Evolutionary conservation across 2,888 invertebrate genomes (phyloP).

Genomic region (Orchesella flavescens): DNA sequence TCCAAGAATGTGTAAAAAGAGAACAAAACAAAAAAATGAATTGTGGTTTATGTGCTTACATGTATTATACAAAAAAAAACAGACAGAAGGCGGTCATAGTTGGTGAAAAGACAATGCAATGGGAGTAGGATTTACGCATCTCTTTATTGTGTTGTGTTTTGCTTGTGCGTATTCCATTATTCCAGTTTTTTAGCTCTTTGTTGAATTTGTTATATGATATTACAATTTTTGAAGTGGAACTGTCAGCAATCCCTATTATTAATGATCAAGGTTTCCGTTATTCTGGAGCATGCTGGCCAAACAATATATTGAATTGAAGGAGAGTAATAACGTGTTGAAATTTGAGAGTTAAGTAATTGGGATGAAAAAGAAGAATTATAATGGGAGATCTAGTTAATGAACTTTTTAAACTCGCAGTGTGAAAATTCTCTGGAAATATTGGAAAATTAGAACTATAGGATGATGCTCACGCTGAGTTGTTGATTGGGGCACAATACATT

Average conservation of each 20-base stretch:
- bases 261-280: constrained; percentile 51
- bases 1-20: constrained; percentile 49
- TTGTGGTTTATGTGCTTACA: constrained; percentile 14
- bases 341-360: constrained; percentile 18
- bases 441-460: no score
- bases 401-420: constrained; percentile 1
- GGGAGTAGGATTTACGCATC: background rate
- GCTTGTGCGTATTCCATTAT: no score
- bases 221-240: constrained; percentile 9
- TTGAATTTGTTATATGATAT: background rate
- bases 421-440: background rate
- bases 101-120: background rate
- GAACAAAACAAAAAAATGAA: constrained; percentile 26
- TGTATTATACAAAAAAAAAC: background rate
- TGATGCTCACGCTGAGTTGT: no score
- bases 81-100: background rate
- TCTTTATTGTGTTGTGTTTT: background rate
- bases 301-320: constrained; percentile 17
- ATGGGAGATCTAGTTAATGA: constrained; percentile 27
- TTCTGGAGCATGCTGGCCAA: constrained; percentile 20
- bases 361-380: constrained; percentile 1
- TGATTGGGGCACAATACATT: no score
- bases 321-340: constrained; percentile 32
- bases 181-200: no score
- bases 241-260: constrained; percentile 49